Percentiles rank a stretch among this genome's conserved stretches.
phyloP scores from a whole-genome alignment of 2,888 invertebrate genomes.

The Caenorhabditis sp. region DNA sequence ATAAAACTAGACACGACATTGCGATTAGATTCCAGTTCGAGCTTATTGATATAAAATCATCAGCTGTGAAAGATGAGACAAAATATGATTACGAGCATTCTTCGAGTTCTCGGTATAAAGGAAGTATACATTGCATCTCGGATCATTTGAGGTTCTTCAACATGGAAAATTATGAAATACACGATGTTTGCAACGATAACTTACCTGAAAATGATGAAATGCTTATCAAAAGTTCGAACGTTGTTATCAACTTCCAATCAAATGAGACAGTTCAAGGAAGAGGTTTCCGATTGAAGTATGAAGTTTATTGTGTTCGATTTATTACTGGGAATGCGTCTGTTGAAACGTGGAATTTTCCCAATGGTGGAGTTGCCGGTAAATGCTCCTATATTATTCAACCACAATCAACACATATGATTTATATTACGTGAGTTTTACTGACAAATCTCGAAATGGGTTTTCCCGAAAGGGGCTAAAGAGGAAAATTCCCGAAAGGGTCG shows the following conservation, averaged over 20 bases:
- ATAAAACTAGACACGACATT: constrained; percentile 20
- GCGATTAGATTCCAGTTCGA: constrained; percentile 38
- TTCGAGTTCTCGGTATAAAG: not conserved
- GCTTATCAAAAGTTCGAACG: constrained; percentile 20
- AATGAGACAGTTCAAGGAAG: constrained; percentile 67
- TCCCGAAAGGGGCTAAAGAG: too few species aligned
- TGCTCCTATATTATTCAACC: constrained; percentile 63
- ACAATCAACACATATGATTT: constrained; percentile 36
- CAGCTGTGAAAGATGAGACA: not conserved
- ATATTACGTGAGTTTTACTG: constrained; percentile 25
- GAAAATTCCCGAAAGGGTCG: too few species aligned
- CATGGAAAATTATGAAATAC: constrained; percentile 3
- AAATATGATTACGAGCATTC: too few species aligned
- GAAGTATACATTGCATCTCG: not conserved
- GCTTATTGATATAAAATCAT: constrained; percentile 39
- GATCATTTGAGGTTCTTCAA: constrained; percentile 28
- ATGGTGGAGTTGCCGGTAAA: constrained; percentile 53
- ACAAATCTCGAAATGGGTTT: too few species aligned
- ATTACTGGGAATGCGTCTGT: constrained; percentile 63
- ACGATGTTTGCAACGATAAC: constrained; percentile 27
- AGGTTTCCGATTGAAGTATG: constrained; percentile 72
- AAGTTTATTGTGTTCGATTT: constrained; percentile 53
- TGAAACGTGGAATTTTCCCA: constrained; percentile 63
- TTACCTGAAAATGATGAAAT: constrained; percentile 15
- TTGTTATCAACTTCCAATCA: constrained; percentile 64